Evolutionary conservation across 2,113 vertebrate species (phyloP).

Genomic region (Pipra filicauda): DNA sequence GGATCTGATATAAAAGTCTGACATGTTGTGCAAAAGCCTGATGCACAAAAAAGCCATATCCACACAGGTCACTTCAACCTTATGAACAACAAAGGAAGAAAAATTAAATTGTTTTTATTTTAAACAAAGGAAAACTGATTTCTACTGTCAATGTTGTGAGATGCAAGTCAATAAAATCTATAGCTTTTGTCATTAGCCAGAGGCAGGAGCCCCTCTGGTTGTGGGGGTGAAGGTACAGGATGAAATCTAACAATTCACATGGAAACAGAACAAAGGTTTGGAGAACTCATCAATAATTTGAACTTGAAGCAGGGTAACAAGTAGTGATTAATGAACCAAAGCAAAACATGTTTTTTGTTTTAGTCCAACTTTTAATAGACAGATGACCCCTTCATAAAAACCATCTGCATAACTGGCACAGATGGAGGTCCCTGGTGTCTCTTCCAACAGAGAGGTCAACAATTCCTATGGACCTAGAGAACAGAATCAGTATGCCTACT

Average conservation of each 20-base stretch:
- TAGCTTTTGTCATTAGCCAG: background rate
- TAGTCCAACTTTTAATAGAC: background rate
- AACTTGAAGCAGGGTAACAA: background rate
- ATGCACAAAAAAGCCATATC: background rate
- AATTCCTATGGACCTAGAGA: background rate
- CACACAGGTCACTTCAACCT: background rate
- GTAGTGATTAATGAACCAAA: background rate
- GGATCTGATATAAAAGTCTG: background rate
- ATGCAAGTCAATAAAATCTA: background rate
- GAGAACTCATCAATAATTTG: background rate
- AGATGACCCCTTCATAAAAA: background rate
- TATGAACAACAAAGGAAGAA: background rate
- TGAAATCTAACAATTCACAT: background rate
- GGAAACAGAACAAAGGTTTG: background rate
- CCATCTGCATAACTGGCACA: background rate
- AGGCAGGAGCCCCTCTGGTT: fast-evolving
- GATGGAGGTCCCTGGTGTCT: background rate
- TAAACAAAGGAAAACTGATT: background rate
- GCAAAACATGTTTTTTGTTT: background rate
- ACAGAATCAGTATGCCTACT: background rate
- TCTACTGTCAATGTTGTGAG: background rate
- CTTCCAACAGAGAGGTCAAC: background rate
- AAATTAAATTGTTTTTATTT: background rate
- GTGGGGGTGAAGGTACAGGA: background rate
- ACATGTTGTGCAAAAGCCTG: background rate